Percentiles rank a stretch among this genome's conserved stretches.
Evolutionary conservation across 2,888 invertebrate species (phyloP).

Genomic region (Drosophila seclusa): DNA sequence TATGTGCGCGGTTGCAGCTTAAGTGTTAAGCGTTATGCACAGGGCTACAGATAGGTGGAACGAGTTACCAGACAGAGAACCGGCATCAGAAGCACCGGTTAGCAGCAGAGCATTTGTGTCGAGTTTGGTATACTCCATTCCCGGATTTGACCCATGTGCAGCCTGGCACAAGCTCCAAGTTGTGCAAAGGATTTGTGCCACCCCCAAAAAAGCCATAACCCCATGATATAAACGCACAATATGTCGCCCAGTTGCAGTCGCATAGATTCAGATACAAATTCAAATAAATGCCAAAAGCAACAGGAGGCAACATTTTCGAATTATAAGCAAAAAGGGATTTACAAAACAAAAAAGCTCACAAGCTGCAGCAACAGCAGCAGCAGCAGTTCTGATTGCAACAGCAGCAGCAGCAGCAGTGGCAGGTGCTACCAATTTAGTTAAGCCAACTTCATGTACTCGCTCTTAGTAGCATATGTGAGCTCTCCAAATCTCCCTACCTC

Average conservation of each 20-base stretch:
- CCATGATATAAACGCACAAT: slow-evolving; percentile 56
- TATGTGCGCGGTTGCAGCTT: slow-evolving; percentile 72
- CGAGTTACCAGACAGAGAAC: slow-evolving; percentile 1
- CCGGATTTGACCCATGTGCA: slow-evolving; percentile 52
- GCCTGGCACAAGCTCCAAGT: slow-evolving; percentile 76
- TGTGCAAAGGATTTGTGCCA: slow-evolving; percentile 70
- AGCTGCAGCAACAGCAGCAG: slow-evolving; percentile 8
- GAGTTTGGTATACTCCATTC: slow-evolving; percentile 38
- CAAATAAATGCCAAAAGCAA: slow-evolving; percentile 80
- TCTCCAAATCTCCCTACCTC: neutral
- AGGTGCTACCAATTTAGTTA: slow-evolving; percentile 77
- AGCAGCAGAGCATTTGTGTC: slow-evolving; percentile 12
- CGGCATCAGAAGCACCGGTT: slow-evolving; percentile 9
- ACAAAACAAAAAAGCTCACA: slow-evolving; percentile 42
- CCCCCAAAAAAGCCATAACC: slow-evolving; percentile 41
- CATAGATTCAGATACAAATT: slow-evolving; percentile 69
- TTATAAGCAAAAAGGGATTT: slow-evolving; percentile 79
- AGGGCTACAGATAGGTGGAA: slow-evolving; percentile 33
- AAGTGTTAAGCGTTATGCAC: slow-evolving; percentile 83
- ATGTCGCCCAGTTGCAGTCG: slow-evolving; percentile 38
- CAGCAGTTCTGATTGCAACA: slow-evolving; percentile 26
- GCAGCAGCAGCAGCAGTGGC: slow-evolving; percentile 23
- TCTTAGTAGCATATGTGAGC: slow-evolving; percentile 29
- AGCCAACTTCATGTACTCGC: slow-evolving; percentile 61
- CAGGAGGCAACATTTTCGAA: slow-evolving; percentile 79